These are phyloP conservation scores for Erythrolamprus reginae DNA, from an alignment of 2,113 vertebrate species.

Conservation along the genomic window DNA sequence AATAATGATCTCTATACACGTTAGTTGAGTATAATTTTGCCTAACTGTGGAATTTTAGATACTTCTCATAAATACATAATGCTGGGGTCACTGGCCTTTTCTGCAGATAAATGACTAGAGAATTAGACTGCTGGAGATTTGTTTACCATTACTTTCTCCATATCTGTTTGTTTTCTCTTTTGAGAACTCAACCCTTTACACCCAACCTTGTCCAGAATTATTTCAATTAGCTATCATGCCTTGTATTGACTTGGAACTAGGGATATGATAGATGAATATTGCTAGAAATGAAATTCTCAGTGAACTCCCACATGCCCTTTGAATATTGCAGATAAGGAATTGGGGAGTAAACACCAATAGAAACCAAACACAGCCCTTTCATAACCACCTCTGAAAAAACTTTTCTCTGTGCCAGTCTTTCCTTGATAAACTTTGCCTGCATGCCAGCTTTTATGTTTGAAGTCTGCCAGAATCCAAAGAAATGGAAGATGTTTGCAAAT, in stretches of 20 bases:
- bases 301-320: neutral
- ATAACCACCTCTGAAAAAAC: neutral
- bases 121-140: neutral
- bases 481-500: neutral
- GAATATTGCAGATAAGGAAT: neutral
- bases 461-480: neutral
- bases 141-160: neutral
- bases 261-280: neutral
- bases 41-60: neutral
- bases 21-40: slow-evolving; percentile 4
- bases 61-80: neutral
- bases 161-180: neutral
- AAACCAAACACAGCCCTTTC: neutral
- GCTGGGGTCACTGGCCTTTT: neutral
- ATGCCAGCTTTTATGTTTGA: neutral
- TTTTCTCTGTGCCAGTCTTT: neutral
- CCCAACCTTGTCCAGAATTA: neutral
- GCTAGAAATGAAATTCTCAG: neutral
- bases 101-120: neutral
- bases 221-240: neutral
- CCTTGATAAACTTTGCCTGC: neutral
- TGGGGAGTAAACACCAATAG: neutral
- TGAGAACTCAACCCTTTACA: neutral
- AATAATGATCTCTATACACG: slow-evolving; percentile 17
- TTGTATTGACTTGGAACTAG: neutral